Evolutionary conservation across 2,888 invertebrate species (phyloP).

Genomic region (Nomada fucata): DNA sequence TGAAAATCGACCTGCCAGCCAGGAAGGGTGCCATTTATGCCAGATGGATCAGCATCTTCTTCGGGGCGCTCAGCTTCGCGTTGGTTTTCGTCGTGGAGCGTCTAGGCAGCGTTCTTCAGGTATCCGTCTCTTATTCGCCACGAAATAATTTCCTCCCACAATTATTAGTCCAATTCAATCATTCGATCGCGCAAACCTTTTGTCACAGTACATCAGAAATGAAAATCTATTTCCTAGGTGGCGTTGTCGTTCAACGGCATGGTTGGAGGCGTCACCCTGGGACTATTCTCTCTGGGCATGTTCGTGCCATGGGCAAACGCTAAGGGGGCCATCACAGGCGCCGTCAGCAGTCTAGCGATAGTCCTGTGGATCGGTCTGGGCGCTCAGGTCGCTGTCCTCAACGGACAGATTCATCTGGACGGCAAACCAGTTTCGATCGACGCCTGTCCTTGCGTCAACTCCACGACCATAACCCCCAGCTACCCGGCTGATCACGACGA

Average conservation of each 20-base stretch:
- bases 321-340: slow-evolving; percentile 89
- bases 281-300: slow-evolving; percentile 95
- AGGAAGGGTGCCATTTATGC: slow-evolving; percentile 91
- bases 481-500: slow-evolving; percentile 1
- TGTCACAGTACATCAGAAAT: neutral
- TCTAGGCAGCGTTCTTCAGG: slow-evolving; percentile 94
- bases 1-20: slow-evolving; percentile 90
- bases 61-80: slow-evolving; percentile 91
- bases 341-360: slow-evolving; percentile 86
- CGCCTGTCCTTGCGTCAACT: slow-evolving; percentile 85
- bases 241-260: slow-evolving; percentile 95
- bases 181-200: too few species aligned
- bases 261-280: slow-evolving; percentile 94
- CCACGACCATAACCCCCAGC: slow-evolving; percentile 33
- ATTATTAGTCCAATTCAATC: too few species aligned
- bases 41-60: slow-evolving; percentile 88
- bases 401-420: slow-evolving; percentile 82
- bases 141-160: neutral
- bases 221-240: slow-evolving; percentile 84
- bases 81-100: slow-evolving; percentile 94
- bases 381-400: slow-evolving; percentile 87
- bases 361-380: slow-evolving; percentile 89
- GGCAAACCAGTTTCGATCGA: slow-evolving; percentile 85
- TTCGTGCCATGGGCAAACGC: slow-evolving; percentile 94
- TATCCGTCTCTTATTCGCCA: slow-evolving; percentile 67